phyloP scores from a whole-genome alignment of 2,888 invertebrate species.

The Saturnia japonica region DNA sequence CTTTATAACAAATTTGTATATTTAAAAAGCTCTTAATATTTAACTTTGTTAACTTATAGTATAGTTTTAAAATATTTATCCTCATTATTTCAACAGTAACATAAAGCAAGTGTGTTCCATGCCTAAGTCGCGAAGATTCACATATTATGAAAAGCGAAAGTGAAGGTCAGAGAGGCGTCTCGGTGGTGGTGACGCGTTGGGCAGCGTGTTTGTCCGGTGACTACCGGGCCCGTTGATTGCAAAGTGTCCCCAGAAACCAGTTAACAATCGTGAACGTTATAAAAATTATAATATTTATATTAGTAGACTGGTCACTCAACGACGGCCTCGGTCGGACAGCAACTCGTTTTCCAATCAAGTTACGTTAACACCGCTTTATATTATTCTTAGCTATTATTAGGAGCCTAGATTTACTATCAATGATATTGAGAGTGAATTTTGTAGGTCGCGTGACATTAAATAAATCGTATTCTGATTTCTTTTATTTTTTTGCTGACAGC shows the following conservation, averaged over 20 bases:
- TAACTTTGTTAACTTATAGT: neutral
- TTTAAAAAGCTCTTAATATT: neutral
- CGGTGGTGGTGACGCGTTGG: slow-evolving; percentile 31
- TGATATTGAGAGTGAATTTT: slow-evolving; percentile 9
- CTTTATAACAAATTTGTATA: neutral
- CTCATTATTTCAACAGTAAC: neutral
- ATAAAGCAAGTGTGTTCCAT: neutral
- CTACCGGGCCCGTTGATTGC: slow-evolving; percentile 17
- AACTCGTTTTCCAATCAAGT: slow-evolving; percentile 15
- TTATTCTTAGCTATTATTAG: slow-evolving; percentile 15
- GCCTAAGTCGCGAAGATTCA: slow-evolving; percentile 44
- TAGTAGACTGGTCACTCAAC: slow-evolving; percentile 10
- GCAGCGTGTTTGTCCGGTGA: slow-evolving; percentile 23
- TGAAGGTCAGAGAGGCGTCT: slow-evolving; percentile 51
- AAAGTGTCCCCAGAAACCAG: slow-evolving; percentile 16
- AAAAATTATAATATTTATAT: slow-evolving; percentile 17
- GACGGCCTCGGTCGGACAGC: slow-evolving; percentile 5
- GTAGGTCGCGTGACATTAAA: neutral
- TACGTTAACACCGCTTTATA: slow-evolving; percentile 11
- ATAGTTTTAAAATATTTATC: neutral
- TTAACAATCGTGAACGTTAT: slow-evolving; percentile 16
- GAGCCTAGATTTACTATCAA: slow-evolving; percentile 14
- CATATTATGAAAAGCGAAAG: slow-evolving; percentile 58
- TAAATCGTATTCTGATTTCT: neutral
- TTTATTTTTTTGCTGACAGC: neutral